These are phyloP conservation scores for Promerops cafer DNA, from an alignment of 2,113 vertebrate species.

Conservation along the genomic window DNA sequence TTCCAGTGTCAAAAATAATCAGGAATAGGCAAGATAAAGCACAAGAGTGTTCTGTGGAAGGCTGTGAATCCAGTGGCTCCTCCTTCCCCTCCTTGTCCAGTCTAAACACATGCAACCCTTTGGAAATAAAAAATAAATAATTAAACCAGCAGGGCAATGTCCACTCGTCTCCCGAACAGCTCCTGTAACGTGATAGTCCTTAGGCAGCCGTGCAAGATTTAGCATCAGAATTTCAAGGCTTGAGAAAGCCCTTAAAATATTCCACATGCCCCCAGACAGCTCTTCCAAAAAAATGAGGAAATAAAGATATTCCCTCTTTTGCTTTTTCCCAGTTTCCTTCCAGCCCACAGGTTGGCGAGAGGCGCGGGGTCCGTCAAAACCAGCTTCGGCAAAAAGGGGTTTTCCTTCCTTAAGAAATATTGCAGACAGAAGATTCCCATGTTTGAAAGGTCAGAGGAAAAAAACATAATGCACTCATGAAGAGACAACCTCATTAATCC, in stretches of 20 bases:
- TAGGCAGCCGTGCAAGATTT: background rate
- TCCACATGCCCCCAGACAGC: background rate
- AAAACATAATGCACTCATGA: conserved; percentile 69
- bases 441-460: conserved; percentile 66
- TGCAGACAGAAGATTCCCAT: conserved; percentile 61
- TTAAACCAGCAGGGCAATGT: background rate
- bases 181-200: background rate
- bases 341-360: fast-evolving
- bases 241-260: background rate
- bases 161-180: background rate
- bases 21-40: background rate
- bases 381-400: background rate
- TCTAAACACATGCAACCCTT: background rate
- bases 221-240: background rate
- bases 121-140: background rate
- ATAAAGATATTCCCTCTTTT: background rate
- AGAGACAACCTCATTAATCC: conserved; percentile 67
- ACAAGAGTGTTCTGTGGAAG: background rate
- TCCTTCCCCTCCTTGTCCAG: background rate
- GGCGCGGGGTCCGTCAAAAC: fast-evolving
- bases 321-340: background rate
- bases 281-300: background rate
- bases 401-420: conserved; percentile 45
- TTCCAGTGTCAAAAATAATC: conserved; percentile 34
- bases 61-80: background rate